phyloP scores from a whole-genome alignment of 2,113 vertebrate genomes.

The Apodemus speciosus region DNA sequence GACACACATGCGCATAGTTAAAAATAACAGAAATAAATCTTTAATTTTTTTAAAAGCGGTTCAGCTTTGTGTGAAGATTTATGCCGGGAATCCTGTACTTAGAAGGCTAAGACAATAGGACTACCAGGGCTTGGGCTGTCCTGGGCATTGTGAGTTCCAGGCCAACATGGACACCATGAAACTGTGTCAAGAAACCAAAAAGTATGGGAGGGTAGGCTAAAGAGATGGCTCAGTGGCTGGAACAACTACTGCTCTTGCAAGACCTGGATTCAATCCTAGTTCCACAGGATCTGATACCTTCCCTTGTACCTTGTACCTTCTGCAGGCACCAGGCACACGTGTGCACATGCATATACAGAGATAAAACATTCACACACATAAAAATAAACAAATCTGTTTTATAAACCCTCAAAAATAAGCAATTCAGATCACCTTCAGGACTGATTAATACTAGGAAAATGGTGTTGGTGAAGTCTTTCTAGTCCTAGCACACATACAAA shows the following conservation, averaged over 20 bases:
- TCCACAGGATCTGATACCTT: background rate
- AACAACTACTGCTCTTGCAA: background rate
- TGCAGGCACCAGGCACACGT: background rate
- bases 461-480: conserved; percentile 30
- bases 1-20: background rate
- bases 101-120: background rate
- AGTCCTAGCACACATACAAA: background rate
- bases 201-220: background rate
- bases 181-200: background rate
- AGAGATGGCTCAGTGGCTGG: background rate
- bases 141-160: background rate
- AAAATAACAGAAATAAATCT: background rate
- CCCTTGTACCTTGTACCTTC: background rate
- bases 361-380: background rate
- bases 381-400: background rate
- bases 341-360: background rate
- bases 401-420: conserved; percentile 6
- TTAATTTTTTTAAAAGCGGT: background rate
- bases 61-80: background rate
- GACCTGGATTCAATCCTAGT: background rate
- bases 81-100: background rate
- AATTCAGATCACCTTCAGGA: conserved; percentile 24
- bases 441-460: conserved; percentile 2
- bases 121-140: background rate
- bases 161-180: background rate